phyloP scores from a whole-genome alignment of 2,888 invertebrate species.

The Phyto melanocephala region DNA sequence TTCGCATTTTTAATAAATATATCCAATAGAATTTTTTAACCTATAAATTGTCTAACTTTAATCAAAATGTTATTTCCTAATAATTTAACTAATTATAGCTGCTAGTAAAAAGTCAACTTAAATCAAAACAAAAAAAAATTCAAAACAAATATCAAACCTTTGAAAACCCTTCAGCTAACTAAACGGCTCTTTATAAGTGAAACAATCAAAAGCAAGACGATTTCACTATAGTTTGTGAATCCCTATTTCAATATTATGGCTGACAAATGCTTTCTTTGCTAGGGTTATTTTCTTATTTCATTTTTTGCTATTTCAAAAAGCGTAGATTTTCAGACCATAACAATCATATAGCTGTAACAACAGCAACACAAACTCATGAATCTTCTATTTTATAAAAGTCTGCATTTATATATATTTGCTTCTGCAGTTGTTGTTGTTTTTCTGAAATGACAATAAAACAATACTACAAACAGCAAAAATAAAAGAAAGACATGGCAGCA shows the following conservation, averaged over 20 bases:
- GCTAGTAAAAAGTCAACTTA: too few relatives aligned
- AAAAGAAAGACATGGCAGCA: neutral
- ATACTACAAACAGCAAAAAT: neutral
- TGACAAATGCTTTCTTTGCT: slow-evolving; percentile 6
- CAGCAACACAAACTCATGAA: slow-evolving; percentile 9
- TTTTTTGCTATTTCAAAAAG: neutral
- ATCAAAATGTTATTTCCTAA: too few relatives aligned
- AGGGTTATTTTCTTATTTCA: neutral
- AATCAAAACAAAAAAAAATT: too few relatives aligned
- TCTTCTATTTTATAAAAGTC: neutral
- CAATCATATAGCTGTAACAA: neutral
- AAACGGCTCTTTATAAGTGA: too few relatives aligned
- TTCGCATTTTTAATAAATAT: too few relatives aligned
- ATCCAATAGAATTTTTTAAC: too few relatives aligned
- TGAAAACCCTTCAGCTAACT: too few relatives aligned
- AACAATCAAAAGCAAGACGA: too few relatives aligned
- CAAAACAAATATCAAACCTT: too few relatives aligned
- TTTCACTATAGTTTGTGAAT: slow-evolving; percentile 16
- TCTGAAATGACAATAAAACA: slow-evolving; percentile 29
- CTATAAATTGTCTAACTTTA: too few relatives aligned
- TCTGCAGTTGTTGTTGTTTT: neutral
- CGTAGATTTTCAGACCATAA: neutral
- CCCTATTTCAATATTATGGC: neutral
- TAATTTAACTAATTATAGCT: too few relatives aligned
- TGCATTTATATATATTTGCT: neutral